phyloP scores from a whole-genome alignment of 2,113 vertebrate genomes.

The Bubalus kerabau region DNA sequence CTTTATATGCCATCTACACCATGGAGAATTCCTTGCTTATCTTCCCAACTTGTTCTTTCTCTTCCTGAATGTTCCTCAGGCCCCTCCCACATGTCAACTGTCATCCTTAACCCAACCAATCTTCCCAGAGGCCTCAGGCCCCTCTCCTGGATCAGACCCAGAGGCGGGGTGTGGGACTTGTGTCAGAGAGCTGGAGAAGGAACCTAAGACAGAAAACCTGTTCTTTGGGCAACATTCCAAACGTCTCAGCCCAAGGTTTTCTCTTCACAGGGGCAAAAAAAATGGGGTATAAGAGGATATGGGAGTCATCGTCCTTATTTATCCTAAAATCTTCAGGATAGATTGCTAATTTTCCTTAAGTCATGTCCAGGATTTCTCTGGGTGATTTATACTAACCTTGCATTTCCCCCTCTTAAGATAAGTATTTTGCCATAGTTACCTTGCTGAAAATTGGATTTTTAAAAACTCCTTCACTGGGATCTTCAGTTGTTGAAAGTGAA shows the following conservation, averaged over 20 bases:
- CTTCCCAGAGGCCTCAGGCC: background rate
- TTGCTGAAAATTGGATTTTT: background rate
- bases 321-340: background rate
- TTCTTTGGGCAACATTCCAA: background rate
- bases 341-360: background rate
- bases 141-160: background rate
- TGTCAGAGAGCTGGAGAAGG: background rate
- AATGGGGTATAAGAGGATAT: rapidly evolving
- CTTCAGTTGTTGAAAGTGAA: background rate
- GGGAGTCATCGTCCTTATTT: rapidly evolving
- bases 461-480: background rate
- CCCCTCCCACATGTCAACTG: background rate
- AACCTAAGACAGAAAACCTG: background rate
- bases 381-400: background rate
- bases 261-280: background rate
- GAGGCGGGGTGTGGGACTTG: background rate
- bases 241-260: background rate
- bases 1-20: background rate
- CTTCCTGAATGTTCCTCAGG: background rate
- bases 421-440: background rate
- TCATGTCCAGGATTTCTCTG: background rate
- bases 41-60: background rate
- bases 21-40: background rate
- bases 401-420: background rate
- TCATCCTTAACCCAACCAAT: background rate